Conservation (phyloP, 2,888 invertebrate genomes). For the Steinernema scapterisci region DNA sequence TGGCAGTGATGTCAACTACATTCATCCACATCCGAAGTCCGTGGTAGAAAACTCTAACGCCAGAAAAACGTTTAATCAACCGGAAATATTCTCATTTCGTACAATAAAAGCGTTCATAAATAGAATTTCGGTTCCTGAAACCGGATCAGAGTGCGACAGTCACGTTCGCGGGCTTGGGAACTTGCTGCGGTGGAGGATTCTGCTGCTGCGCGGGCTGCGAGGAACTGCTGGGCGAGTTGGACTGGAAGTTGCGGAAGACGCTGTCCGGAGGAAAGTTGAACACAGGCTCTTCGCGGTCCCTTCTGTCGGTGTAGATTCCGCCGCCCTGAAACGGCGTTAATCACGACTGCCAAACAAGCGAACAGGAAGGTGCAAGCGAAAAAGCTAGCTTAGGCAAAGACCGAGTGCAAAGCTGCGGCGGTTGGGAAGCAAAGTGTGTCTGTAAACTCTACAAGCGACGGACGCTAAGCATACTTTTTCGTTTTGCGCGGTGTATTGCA, state of each 20-base stretch:
- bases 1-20: too few relatives aligned
- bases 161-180: background rate
- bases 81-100: too few relatives aligned
- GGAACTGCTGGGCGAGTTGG: background rate
- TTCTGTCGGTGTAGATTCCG: conserved; percentile 7
- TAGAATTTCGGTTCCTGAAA: background rate
- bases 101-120: background rate
- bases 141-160: background rate
- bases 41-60: too few relatives aligned
- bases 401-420: background rate
- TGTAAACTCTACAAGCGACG: background rate
- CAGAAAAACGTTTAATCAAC: too few relatives aligned
- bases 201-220: background rate
- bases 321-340: conserved; percentile 12
- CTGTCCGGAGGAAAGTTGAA: conserved; percentile 21
- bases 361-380: background rate
- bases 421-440: background rate
- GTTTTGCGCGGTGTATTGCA: conserved; percentile 30
- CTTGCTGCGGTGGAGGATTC: background rate
- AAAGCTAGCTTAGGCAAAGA: background rate
- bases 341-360: background rate
- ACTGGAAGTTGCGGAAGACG: conserved; percentile 22
- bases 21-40: too few relatives aligned
- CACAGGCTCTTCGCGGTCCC: background rate
- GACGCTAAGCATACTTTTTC: conserved; percentile 22